A percentile compares a stretch with the other conserved stretches of the same genome.
Evolutionary conservation across 2,797 vertebrate species (phyloP).

Genomic region (Argyrosomus regius): DNA sequence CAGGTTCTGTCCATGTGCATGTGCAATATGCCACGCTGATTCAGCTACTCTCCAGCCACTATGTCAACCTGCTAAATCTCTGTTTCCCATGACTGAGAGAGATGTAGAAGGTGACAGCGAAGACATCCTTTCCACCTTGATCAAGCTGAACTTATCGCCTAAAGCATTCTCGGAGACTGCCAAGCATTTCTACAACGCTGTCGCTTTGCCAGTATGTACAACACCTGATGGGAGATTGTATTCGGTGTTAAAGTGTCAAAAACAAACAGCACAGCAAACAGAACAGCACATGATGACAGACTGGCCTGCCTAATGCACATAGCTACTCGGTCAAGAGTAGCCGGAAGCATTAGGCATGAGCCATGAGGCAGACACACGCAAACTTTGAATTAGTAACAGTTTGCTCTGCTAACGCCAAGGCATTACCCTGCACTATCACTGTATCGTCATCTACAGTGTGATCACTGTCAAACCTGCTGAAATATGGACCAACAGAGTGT

Average conservation of each 20-base stretch:
- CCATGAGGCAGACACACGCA: not conserved
- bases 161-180: slow-evolving; percentile 20
- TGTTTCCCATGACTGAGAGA: slow-evolving; percentile 3
- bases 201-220: slow-evolving; percentile 20
- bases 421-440: not conserved
- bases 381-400: not conserved
- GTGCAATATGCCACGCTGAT: slow-evolving; percentile 25
- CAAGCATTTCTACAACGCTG: slow-evolving; percentile 22
- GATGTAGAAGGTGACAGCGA: slow-evolving; percentile 29
- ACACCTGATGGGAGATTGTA: slow-evolving; percentile 13
- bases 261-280: not conserved
- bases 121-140: slow-evolving; percentile 28
- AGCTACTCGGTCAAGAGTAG: not conserved
- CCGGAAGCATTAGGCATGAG: no score
- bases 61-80: slow-evolving; percentile 14
- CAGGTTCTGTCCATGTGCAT: slow-evolving; percentile 25
- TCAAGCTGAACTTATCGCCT: slow-evolving; percentile 33
- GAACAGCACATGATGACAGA: slow-evolving; percentile 7
- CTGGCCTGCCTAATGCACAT: not conserved
- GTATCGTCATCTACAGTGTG: not conserved
- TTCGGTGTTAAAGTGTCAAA: slow-evolving; percentile 32
- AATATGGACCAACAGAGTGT: not conserved
- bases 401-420: not conserved
- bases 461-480: not conserved
- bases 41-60: slow-evolving; percentile 4